Conservation (phyloP, 2,888 invertebrate genomes). For the Eugnorisma glareosa region DNA sequence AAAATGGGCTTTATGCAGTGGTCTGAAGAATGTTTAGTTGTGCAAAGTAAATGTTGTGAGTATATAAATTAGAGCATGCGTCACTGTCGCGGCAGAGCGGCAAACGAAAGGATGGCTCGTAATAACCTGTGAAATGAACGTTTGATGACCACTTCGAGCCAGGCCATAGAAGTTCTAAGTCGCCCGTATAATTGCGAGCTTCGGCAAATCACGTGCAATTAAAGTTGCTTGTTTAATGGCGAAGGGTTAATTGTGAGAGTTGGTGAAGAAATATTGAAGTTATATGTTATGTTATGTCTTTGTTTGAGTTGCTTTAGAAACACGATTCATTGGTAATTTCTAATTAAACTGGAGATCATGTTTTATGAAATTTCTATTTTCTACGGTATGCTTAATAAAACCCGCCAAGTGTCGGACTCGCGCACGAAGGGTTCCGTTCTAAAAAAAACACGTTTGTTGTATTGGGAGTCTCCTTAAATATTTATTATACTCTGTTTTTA, state of each 20-base stretch:
- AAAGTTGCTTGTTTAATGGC: constrained; percentile 64
- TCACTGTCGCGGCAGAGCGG: constrained; percentile 82
- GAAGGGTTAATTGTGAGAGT: constrained; percentile 44
- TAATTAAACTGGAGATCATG: not conserved
- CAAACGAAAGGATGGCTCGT: constrained; percentile 80
- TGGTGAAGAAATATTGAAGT: constrained; percentile 24
- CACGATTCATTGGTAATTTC: not conserved
- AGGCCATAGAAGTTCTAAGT: constrained; percentile 70
- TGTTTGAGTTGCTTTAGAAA: not conserved
- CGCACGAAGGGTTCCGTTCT: too few species aligned
- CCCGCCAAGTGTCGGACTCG: too few species aligned
- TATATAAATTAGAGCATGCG: constrained; percentile 86
- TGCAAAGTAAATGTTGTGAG: constrained; percentile 72
- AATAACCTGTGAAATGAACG: constrained; percentile 87
- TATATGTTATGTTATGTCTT: constrained; percentile 17
- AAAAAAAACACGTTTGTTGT: too few species aligned
- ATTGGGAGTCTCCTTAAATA: too few species aligned
- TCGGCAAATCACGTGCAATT: constrained; percentile 71
- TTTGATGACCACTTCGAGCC: constrained; percentile 81
- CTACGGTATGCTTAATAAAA: not conserved
- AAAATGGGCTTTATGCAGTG: constrained; percentile 73
- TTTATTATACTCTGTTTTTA: too few species aligned
- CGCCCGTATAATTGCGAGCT: constrained; percentile 71
- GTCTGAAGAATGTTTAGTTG: constrained; percentile 64
- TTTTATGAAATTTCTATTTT: not conserved